Percentiles rank a stretch among this genome's conserved stretches.
Evolutionary conservation across 2,113 vertebrate species (phyloP).

Genomic region (Rhagologus leucostigma): DNA sequence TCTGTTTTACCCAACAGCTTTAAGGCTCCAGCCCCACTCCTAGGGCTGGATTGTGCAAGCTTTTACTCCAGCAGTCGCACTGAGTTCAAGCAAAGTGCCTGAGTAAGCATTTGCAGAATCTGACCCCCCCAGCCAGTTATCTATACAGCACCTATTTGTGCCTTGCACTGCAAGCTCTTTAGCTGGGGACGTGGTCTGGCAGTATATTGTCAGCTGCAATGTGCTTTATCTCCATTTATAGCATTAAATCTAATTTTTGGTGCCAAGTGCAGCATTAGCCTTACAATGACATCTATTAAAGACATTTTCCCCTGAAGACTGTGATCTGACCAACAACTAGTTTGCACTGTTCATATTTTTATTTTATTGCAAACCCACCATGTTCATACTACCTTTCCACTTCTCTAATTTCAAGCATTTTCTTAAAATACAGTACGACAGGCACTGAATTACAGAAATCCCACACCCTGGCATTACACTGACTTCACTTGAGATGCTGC

Average conservation of each 20-base stretch:
- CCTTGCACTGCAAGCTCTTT: slow-evolving; percentile 23
- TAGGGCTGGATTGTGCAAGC: slow-evolving; percentile 27
- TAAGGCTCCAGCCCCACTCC: not conserved
- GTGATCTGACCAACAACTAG: not conserved
- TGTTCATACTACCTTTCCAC: not conserved
- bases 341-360: not conserved
- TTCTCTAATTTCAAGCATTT: not conserved
- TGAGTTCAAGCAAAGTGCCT: slow-evolving; percentile 10
- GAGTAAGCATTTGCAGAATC: slow-evolving; percentile 55
- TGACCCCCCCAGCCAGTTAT: slow-evolving; percentile 31
- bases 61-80: not conserved
- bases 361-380: not conserved
- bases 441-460: not conserved
- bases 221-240: slow-evolving; percentile 32
- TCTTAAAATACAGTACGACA: not conserved
- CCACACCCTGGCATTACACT: not conserved
- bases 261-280: slow-evolving; percentile 25
- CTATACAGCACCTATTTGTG: slow-evolving; percentile 36
- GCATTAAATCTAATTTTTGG: slow-evolving; percentile 32
- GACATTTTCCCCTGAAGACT: not conserved
- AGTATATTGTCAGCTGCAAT: slow-evolving; percentile 9
- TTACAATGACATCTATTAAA: slow-evolving; percentile 8
- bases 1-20: slow-evolving; percentile 4
- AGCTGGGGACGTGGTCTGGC: not conserved
- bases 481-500: not conserved